Conservation (phyloP, 2,888 invertebrate genomes). For the Portevinia maculata region DNA sequence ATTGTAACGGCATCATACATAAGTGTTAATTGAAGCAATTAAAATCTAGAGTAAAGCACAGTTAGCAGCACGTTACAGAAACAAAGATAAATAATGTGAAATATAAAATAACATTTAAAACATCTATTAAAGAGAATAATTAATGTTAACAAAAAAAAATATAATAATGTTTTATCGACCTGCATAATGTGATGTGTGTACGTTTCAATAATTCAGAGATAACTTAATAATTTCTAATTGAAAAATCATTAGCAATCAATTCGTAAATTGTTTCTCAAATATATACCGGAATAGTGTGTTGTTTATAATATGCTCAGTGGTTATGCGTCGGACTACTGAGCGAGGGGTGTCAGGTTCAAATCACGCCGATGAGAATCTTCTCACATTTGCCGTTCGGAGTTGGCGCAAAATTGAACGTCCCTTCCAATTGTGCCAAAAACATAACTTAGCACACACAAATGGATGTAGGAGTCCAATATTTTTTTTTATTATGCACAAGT, state of each 20-base stretch:
- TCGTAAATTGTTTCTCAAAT: slow-evolving; percentile 26
- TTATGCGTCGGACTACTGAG: no score
- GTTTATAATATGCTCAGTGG: no score
- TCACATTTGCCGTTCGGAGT: no score
- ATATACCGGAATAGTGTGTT: background rate
- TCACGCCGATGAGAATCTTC: no score
- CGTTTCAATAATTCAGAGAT: background rate
- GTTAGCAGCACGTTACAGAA: slow-evolving; percentile 51
- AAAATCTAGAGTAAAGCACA: slow-evolving; percentile 17
- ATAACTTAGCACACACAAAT: no score
- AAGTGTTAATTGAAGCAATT: slow-evolving; percentile 49
- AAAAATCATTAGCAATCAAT: slow-evolving; percentile 27
- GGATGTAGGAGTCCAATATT: no score
- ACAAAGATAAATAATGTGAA: slow-evolving; percentile 60
- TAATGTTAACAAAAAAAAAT: slow-evolving; percentile 38
- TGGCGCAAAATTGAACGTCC: no score
- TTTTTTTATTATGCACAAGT: no score
- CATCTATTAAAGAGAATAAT: slow-evolving; percentile 17
- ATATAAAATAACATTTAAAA: slow-evolving; percentile 43
- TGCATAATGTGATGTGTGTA: slow-evolving; percentile 15
- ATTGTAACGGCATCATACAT: slow-evolving; percentile 7
- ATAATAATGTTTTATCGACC: slow-evolving; percentile 30
- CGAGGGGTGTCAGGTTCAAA: no score
- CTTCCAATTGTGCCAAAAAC: no score
- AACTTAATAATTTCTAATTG: slow-evolving; percentile 18